These are phyloP conservation scores for Helicolenus hilgendorfi DNA, from an alignment of 2,797 vertebrate genomes.

Conservation along the genomic window DNA sequence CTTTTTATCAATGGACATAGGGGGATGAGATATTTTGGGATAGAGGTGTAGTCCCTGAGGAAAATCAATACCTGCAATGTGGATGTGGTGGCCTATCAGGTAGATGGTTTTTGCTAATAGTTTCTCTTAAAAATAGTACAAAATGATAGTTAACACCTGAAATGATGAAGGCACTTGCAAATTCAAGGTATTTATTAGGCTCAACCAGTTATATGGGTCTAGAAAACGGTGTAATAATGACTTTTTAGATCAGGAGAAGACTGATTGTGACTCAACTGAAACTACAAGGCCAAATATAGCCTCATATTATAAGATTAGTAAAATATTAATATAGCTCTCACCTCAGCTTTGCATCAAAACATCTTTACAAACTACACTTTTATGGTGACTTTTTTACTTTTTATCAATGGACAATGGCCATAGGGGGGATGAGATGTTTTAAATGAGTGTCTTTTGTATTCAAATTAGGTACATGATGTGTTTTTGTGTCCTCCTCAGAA, in stretches of 20 bases:
- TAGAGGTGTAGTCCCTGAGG: too few relatives aligned
- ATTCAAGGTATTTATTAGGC: not conserved
- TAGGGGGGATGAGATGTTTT: not conserved
- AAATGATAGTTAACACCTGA: not conserved
- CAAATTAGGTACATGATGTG: not conserved
- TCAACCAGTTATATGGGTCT: not conserved
- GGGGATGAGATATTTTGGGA: not conserved
- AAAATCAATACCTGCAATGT: not conserved
- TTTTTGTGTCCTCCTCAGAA: slow-evolving; percentile 72
- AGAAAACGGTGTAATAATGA: not conserved
- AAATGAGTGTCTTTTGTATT: not conserved
- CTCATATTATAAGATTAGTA: not conserved
- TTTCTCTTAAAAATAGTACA: not conserved
- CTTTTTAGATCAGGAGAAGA: not conserved
- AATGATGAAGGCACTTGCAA: not conserved
- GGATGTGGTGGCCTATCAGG: not conserved
- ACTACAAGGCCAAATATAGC: not conserved
- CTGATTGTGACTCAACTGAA: not conserved
- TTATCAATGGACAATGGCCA: not conserved
- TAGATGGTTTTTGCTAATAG: too few relatives aligned
- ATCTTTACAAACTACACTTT: not conserved
- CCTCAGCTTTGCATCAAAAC: not conserved
- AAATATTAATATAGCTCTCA: not conserved
- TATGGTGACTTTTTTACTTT: not conserved
- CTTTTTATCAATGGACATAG: not conserved